Evolutionary conservation across 2,113 vertebrate species (phyloP), one percentile per base, ranked within the genome.

Genomic region (Oryzias celebensis): DNA sequence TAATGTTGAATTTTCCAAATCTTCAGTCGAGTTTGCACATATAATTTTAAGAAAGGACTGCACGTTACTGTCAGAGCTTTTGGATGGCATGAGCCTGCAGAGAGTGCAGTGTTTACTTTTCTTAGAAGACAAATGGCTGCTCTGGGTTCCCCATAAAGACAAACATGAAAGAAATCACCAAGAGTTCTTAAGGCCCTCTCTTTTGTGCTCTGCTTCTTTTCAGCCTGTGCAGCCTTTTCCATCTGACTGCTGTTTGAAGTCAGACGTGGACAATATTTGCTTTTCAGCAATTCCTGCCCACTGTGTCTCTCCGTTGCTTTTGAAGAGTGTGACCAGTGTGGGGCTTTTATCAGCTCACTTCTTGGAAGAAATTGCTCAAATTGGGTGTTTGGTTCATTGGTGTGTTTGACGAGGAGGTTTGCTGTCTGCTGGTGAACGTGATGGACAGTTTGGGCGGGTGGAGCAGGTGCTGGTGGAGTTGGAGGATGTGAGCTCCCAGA

Each of bases 161-260:
- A 78, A 78, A 87, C 78, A 83, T 88, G 70, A 89, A 89, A 90
- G 76, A 52, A 78, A 77, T 80, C 81, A 81, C 73, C 71, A 46
- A 73, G 70, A 78, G 75, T 84, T 85, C 68, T 85, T 83, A 83
- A 72, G 77, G 78, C 73, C 64, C 57, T 85, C 85, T 86, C 82
- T 81, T 71, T 80, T 72, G 77, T 82, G 81, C 54, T 74, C 68
- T 81, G 70, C 75, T 63, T 65, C 78, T 82, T 65, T 74, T 73
- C 82, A 64, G 66, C 80, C 82, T 46, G 72, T 83, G 79, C 80
- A 75, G 87, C 83, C 72, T 71, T 69, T 64, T 71, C 81, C 82
- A 73, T 82, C 81, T 81, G 73, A 80, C 80, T 84, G 75, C 59
- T 60, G 75, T 89, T 88, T 88, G 80, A 88, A 90, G 83, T 78